Evolutionary conservation across 2,888 invertebrate species (phyloP), one percentile per base, ranked within the genome.

Genomic region (Camptogramma bilineatum): DNA sequence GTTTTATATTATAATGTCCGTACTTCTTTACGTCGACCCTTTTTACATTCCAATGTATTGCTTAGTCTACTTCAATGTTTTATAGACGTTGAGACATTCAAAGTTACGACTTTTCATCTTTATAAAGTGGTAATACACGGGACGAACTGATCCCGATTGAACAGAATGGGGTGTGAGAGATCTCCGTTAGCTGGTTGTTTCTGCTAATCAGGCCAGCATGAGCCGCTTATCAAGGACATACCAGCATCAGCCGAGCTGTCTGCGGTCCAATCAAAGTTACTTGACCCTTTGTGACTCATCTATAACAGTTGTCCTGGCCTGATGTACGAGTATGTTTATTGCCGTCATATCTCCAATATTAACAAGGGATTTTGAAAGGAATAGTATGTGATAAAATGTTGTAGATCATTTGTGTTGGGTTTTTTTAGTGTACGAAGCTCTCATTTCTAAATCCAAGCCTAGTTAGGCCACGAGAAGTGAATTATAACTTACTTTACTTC

Each of bases 201-300:
- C 50, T 39, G 56, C 56, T 68, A 54, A 52, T 68, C 48, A 58
- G 62, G 24, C 48, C 24, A 51, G 8, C 55, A 57, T 34, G 60
- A 66, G 60, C 64, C 66, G 50, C 50, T 56, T 62, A 69, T 63
- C 66, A 65, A 70, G 70, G 62, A 52, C 66, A 48, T 17, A 68
- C 72, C 72, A 70, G 56, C 51, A 13, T 7, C 17, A 48, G 56
- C 5, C 21, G 69, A 64, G 9, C 72, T 46, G 64, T 63, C 70
- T 62, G 54, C 55, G 31, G 48, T 50, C 51, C 66, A 53, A 55
- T 57, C 57, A 60, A 63, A 72, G 72, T 71, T 72, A 62, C 61
- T 72, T 72, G 72, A 72, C 70, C 72, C 68, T 63, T 55, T 42
- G 47, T 72, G 71, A 72, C 31, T 72, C 72, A 72, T 64, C 34